Base-by-base conservation (phyloP, 1,140 invertebrate genomes). In the Nomia melanderi region DNA sequence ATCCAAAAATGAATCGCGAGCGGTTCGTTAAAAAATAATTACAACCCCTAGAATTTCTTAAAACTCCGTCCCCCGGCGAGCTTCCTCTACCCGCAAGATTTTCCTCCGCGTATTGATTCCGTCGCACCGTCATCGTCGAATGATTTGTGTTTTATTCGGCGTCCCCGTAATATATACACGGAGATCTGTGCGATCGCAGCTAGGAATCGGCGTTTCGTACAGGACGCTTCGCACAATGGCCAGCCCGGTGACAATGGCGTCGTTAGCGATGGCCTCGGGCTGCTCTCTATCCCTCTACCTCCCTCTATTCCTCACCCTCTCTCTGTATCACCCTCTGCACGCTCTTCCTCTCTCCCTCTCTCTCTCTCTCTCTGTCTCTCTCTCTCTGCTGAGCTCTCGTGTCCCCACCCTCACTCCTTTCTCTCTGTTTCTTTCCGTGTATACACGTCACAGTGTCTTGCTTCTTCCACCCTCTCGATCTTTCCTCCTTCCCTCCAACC, bases 261-360 rank as follows among this genome's bases (percentile, higher is more conserved):
- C 91, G 90, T 92, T 92, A 92, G 90, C 87, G 82, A 87, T 86
- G 85, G 90, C 90, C 88, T 85, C 84, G 85, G 88, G 90, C 88
- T 83, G 71, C 64, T 84, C 78, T 81, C 83, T 83, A 79, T 80
- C 70, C 63, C 80, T 72, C 77, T 59, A 53, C 71, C 78, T 69
- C 66, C 39, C 17, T 33, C 66, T 66, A 14, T 72, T 36, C 8
- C 36, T 29, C 31, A 33, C 57, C 57, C 33, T 47, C 39, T 44
- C n/a, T 23, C 66, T 72, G 60, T 71, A 50, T 36, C 67, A 44
- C 41, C 66, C 57, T 44, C 73, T 56, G 33, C 31, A 44, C 65
- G 54, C 23, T 17, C 39, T 66, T 54, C 27, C 36, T 41, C 63
- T 59, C 73, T 20, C 54, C 31, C 54, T 57, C 39, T 27, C 44